Evolutionary conservation across 2,888 invertebrate genomes (phyloP).

Genomic region (Lasioglossum zephyrum): DNA sequence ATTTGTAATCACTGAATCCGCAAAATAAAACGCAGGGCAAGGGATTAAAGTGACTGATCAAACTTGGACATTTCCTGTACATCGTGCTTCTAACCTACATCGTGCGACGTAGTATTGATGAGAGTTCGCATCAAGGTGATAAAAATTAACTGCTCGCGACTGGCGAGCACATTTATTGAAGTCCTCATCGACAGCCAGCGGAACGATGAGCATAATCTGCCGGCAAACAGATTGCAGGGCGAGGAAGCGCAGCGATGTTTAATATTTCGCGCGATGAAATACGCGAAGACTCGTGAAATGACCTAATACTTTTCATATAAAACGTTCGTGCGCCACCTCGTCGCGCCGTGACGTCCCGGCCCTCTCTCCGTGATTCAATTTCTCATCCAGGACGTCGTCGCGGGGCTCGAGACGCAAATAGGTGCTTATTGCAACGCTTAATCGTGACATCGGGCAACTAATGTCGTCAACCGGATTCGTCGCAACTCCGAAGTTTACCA

Average conservation of each 20-base stretch:
- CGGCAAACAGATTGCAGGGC: not conserved
- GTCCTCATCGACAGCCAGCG: not conserved
- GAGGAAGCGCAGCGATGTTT: not conserved
- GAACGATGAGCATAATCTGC: not conserved
- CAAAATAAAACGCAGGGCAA: too few relatives aligned
- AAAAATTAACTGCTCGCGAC: not conserved
- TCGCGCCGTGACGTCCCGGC: not conserved
- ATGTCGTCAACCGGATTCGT: constrained; percentile 52
- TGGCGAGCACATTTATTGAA: not conserved
- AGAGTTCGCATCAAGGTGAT: not conserved
- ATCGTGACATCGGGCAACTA: constrained; percentile 54
- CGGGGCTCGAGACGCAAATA: constrained; percentile 24
- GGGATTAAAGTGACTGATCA: not conserved
- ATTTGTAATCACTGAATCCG: too few relatives aligned
- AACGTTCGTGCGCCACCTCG: not conserved
- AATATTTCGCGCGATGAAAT: not conserved
- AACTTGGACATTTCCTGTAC: not conserved
- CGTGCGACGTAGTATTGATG: not conserved
- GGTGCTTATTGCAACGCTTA: constrained; percentile 54
- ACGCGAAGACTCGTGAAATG: not conserved
- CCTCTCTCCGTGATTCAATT: constrained; percentile 22
- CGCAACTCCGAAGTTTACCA: constrained; percentile 61
- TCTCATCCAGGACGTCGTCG: constrained; percentile 20
- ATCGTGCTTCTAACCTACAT: not conserved
- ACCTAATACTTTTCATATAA: not conserved